Percentiles rank a stretch among this genome's conserved stretches.
Conservation (phyloP, 92 coral and sea anemone genomes). For the Epizoanthus rinbou region DNA sequence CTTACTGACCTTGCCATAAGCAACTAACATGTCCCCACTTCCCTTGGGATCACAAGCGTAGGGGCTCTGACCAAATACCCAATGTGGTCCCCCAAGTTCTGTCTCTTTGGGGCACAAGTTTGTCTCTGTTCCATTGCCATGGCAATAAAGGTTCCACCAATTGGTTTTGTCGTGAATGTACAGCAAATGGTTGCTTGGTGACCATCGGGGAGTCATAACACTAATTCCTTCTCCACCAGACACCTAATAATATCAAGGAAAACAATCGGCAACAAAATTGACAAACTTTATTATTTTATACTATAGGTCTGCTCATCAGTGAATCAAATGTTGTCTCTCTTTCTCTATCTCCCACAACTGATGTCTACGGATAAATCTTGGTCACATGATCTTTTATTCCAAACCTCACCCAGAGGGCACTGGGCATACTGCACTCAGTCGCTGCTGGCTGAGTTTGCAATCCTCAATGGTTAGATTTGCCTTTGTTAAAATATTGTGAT, state of each 20-base stretch:
- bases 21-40: constrained; percentile 64
- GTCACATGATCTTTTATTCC: too few relatives aligned
- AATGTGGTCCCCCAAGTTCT: constrained; percentile 86
- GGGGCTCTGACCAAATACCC: constrained; percentile 84
- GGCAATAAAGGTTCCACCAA: constrained; percentile 97
- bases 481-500: too few relatives aligned
- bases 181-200: constrained; percentile 73
- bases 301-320: too few relatives aligned
- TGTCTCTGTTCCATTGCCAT: constrained; percentile 74
- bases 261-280: background rate
- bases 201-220: constrained; percentile 90
- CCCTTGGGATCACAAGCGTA: constrained; percentile 76
- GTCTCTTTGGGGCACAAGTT: constrained; percentile 66
- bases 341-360: too few relatives aligned
- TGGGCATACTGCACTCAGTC: too few relatives aligned
- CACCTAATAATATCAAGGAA: constrained; percentile 47
- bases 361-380: too few relatives aligned
- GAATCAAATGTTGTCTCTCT: too few relatives aligned
- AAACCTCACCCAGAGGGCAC: too few relatives aligned
- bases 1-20: constrained; percentile 67
- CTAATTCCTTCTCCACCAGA: constrained; percentile 75
- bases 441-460: too few relatives aligned
- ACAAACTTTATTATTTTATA: too few relatives aligned
- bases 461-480: too few relatives aligned
- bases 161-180: constrained; percentile 86